Base-by-base conservation (phyloP, 2,797 vertebrate genomes). In the Paedocypris micromegethes region DNA sequence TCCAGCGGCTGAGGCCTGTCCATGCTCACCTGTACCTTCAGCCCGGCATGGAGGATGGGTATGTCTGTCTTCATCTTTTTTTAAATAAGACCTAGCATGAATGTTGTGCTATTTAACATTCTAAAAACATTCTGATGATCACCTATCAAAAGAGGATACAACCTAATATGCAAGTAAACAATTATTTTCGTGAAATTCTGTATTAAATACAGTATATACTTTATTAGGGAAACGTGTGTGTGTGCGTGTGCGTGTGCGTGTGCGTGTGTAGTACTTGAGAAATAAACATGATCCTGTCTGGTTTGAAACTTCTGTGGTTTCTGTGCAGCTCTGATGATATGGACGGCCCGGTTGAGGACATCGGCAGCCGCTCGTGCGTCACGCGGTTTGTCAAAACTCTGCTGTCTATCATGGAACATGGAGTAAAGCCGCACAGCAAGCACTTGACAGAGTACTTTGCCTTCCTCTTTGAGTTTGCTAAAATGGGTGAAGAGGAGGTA, bases 401-500 rank as follows among this genome's bases (percentile, higher is more conserved):
- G 43, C 80, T 98, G 83, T 92, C 95, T 64, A 98, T 99, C 85
- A 99, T 99, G 96, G 96, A 99, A 79, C 96, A 99, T n/a, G 96
- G 96, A 0, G 96, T 99, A 43, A 98, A 98, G 66, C 96, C 96
- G 8, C 96, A 99, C 89, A 99, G 96, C 88, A 98, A 98, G 83
- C 96, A 99, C 84, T 92, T 99, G 81, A 99, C 96, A 0, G 96
- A 99, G 53, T 99, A 99, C 82, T 99, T 99, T 2, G 96, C 96
- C 81, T 99, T 99, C 38, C 94, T 99, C 0, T 98, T 95, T 0
- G 96, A 99, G 80, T 99, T 99, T 69, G 96, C 95, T 82, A 99
- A 99, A 89, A 99, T 99, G 96, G 96, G 96, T 48, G 96, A 99
- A 84, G 96, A 99, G 80, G 96, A 99, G 88, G 96, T 98, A 6